phyloP scores from a whole-genome alignment of 2,113 vertebrate species.

The Mixornis gularis region DNA sequence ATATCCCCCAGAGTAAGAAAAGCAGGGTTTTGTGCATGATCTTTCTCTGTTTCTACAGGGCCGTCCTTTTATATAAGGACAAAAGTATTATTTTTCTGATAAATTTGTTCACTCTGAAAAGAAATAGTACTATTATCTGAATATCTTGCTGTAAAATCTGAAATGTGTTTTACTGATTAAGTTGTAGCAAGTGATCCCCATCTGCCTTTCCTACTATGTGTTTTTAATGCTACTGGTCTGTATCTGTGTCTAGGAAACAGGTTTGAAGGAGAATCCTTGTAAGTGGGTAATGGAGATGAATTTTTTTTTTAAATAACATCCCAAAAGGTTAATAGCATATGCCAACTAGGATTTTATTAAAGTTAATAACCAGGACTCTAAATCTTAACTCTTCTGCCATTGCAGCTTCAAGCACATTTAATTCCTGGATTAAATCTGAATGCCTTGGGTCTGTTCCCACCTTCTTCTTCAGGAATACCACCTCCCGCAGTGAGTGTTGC shows the following conservation, averaged over 20 bases:
- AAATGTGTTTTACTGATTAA: not conserved
- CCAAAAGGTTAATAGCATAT: not conserved
- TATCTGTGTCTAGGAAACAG: not conserved
- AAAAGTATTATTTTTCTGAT: not conserved
- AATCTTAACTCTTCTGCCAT: constrained; percentile 41
- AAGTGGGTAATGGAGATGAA: not conserved
- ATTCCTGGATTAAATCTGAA: constrained; percentile 98
- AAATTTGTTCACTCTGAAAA: not conserved
- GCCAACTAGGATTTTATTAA: not conserved
- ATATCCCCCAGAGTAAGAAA: not conserved
- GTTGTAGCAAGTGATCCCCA: not conserved
- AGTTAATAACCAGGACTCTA: constrained; percentile 4
- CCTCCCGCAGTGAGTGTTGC: constrained; percentile 85
- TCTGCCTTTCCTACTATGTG: not conserved
- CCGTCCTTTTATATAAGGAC: not conserved
- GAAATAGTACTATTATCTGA: not conserved
- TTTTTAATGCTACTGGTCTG: not conserved
- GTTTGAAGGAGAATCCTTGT: not conserved
- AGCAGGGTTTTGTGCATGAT: not conserved
- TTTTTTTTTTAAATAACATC: not conserved
- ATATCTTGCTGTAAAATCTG: not conserved
- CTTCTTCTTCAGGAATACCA: constrained; percentile 85
- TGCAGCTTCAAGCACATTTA: constrained; percentile 97
- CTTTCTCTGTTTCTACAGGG: not conserved
- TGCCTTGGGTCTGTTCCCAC: constrained; percentile 93